Base-by-base conservation (phyloP, 1,140 invertebrate genomes). In the Zophobas atratus region DNA sequence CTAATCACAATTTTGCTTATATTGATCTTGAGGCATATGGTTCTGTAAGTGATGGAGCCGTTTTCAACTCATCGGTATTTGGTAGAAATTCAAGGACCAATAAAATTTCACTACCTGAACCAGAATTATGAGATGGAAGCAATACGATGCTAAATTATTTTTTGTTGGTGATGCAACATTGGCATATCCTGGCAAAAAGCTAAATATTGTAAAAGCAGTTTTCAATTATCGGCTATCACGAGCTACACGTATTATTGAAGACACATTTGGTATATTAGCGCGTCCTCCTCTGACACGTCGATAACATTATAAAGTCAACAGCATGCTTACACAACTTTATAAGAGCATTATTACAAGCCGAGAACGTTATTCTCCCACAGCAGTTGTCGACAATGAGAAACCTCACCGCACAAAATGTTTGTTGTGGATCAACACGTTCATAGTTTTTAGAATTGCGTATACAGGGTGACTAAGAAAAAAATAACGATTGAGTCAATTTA, bases 161-260 rank as follows among this genome's bases (percentile, higher is more conserved):
- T 46, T 20, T 20, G 43, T 46, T 46, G 43, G 43, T 3, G 53
- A 56, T 56, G 53, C 53, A 5, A n/a, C 53, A 4, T 56, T 56
- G 3, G 3, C 53, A 49, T 49, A 6, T 49, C 34, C 53, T 56
- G 20, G 20, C 3, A 20, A 20, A 32, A 56, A 56, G 5, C 20
- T 56, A 5, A 35, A 56, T 35, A 56, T 56, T 56, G 20, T 56
- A 4, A 56, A 56, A 20, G 34, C 3, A 3, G 53, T 63, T 6
- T 63, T 63, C 20, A 63, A 63, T 63, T 63, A 63, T 63, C 57
- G 57, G 1, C 35, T 63, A 34, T 63, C 57, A n/a, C 57, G 57
- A 6, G 57, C 57, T 33, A 35, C 20, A 39, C 5, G 57, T 3
- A 34, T 63, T 4, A 63, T 63, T 6, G 57, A 63, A 63, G 35